phyloP scores from a whole-genome alignment of 2,888 invertebrate genomes.

The Melipona beecheii region DNA sequence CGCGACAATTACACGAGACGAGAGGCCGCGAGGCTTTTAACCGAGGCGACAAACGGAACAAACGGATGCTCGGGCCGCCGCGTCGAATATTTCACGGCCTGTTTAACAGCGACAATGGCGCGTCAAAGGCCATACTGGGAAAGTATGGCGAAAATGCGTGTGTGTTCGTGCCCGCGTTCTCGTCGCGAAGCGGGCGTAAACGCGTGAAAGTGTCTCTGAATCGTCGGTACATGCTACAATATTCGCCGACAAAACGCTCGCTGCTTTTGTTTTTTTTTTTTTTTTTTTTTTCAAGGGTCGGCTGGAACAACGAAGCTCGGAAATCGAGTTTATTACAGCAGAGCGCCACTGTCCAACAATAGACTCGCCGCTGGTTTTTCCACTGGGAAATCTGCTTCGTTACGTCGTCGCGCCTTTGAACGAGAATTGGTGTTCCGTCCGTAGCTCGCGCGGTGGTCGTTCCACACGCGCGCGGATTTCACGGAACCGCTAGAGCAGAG shows the following conservation, averaged over 20 bases:
- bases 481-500: neutral
- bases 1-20: neutral
- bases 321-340: neutral
- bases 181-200: neutral
- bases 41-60: neutral
- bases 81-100: neutral
- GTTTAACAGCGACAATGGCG: neutral
- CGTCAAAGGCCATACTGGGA: neutral
- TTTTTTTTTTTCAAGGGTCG: neutral
- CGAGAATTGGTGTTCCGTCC: neutral
- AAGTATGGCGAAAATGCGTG: neutral
- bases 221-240: neutral
- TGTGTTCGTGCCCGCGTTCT: neutral
- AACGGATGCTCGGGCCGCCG: neutral
- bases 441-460: neutral
- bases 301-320: neutral
- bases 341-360: neutral
- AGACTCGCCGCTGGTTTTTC: neutral
- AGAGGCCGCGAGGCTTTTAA: no score
- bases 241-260: no score
- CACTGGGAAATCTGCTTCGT: neutral
- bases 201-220: neutral
- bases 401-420: neutral
- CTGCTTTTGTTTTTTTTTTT: no score
- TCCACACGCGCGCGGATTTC: neutral